Evolutionary conservation across 2,888 invertebrate species (phyloP).

Genomic region (Drosophila borealis): DNA sequence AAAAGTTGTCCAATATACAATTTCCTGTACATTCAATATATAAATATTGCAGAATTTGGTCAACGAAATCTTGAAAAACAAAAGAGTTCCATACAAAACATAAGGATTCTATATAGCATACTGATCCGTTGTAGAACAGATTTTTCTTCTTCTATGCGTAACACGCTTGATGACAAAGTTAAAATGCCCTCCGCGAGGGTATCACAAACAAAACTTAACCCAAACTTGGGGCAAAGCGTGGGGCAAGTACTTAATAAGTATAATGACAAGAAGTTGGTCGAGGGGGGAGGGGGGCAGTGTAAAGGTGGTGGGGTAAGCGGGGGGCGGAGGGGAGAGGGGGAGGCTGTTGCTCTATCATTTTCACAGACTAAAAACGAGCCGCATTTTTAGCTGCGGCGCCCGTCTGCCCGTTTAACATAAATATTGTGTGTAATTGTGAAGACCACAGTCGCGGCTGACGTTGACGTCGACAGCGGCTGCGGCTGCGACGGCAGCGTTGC

Average conservation of each 20-base stretch:
- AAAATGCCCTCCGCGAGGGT: neutral
- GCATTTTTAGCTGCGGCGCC: constrained; percentile 53
- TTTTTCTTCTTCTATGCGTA: too few relatives aligned
- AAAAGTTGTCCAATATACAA: too few relatives aligned
- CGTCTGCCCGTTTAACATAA: constrained; percentile 74
- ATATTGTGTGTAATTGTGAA: constrained; percentile 74
- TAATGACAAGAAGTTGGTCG: neutral
- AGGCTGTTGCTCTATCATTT: constrained; percentile 40
- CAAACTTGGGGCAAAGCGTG: constrained; percentile 27
- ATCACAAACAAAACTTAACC: constrained; percentile 19
- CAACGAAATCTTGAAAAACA: too few relatives aligned
- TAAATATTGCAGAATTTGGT: too few relatives aligned
- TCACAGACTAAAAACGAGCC: constrained; percentile 23
- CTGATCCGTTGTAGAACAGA: too few relatives aligned
- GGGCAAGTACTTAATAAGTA: constrained; percentile 16
- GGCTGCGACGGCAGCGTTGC: constrained; percentile 53
- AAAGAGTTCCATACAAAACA: too few relatives aligned
- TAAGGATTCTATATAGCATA: too few relatives aligned
- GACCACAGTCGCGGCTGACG: constrained; percentile 38
- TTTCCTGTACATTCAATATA: too few relatives aligned
- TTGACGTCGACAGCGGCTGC: constrained; percentile 18
- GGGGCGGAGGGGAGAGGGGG: neutral
- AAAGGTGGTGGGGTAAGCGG: neutral
- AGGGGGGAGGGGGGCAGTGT: constrained; percentile 1
- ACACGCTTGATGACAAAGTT: too few relatives aligned